Conservation (phyloP, 92 coral and sea anemone species). For the Epizoanthus stellaris region DNA sequence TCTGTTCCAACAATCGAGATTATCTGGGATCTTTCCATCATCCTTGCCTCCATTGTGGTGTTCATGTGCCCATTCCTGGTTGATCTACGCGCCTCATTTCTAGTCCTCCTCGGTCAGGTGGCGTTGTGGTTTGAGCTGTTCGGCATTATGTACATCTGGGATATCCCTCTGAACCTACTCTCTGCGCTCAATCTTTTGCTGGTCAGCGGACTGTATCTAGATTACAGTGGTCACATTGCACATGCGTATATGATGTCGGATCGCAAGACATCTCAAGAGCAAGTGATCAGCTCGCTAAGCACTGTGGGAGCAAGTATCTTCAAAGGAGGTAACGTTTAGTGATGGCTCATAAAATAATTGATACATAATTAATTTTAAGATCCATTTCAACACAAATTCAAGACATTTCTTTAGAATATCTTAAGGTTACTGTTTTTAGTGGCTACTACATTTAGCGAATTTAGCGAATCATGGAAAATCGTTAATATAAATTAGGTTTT, state of each 20-base stretch:
- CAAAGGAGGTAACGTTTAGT: slow-evolving; percentile 41
- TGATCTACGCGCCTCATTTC: slow-evolving; percentile 35
- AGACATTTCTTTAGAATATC: no score
- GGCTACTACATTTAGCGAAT: no score
- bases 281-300: slow-evolving; percentile 23
- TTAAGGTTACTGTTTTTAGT: no score
- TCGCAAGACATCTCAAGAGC: slow-evolving; percentile 14
- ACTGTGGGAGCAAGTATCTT: slow-evolving; percentile 53
- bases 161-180: slow-evolving; percentile 40
- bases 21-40: slow-evolving; percentile 11
- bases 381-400: no score
- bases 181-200: slow-evolving; percentile 39
- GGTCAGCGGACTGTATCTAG: slow-evolving; percentile 46
- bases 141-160: slow-evolving; percentile 38
- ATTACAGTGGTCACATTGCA: slow-evolving; percentile 55
- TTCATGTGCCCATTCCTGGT: slow-evolving; percentile 46
- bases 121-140: slow-evolving; percentile 34
- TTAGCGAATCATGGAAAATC: no score
- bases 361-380: no score
- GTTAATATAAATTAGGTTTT: no score
- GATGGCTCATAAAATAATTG: no score
- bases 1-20: slow-evolving; percentile 26
- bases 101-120: slow-evolving; percentile 38
- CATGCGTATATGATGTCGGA: slow-evolving; percentile 45
- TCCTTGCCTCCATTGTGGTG: slow-evolving; percentile 38